A percentile compares a stretch with the other conserved stretches of the same genome.
phyloP scores from a whole-genome alignment of 1,140 invertebrate species.

The Euura lappo region DNA sequence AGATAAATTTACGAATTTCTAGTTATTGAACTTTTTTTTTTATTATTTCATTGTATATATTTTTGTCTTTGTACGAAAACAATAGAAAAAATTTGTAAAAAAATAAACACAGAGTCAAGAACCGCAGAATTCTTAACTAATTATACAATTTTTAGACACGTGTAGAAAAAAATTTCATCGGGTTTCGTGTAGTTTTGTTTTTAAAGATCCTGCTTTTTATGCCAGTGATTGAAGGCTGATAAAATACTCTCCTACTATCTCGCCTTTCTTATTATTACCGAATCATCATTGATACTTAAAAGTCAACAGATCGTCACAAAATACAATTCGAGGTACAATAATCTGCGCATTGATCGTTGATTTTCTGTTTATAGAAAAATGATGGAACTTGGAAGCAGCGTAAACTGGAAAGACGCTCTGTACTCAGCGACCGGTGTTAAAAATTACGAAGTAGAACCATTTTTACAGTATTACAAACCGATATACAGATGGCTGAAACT shows the following conservation, averaged over 20 bases:
- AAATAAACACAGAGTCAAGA: neutral
- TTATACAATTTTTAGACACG: neutral
- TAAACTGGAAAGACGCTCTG: conserved; percentile 22
- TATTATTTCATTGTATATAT: too few relatives aligned
- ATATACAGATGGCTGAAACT: conserved; percentile 55
- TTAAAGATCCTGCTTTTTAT: too few relatives aligned
- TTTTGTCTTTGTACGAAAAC: conserved; percentile 5
- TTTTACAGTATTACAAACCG: conserved; percentile 55
- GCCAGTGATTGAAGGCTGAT: too few relatives aligned
- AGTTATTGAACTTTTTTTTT: too few relatives aligned
- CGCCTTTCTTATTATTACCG: too few relatives aligned
- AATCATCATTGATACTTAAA: too few relatives aligned
- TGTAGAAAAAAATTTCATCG: too few relatives aligned
- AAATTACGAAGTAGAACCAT: conserved; percentile 49
- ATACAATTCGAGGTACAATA: neutral
- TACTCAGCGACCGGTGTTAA: conserved; percentile 10
- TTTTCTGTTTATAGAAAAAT: conserved; percentile 20
- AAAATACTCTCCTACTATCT: too few relatives aligned
- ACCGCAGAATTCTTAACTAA: too few relatives aligned
- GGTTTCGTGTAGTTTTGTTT: too few relatives aligned
- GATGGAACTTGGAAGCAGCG: conserved; percentile 30
- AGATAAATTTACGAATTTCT: neutral
- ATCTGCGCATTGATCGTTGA: neutral
- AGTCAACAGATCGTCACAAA: neutral
- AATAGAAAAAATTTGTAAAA: neutral